Base-by-base conservation (phyloP, 2,113 vertebrate genomes). In the Aptenodytes forsteri region DNA sequence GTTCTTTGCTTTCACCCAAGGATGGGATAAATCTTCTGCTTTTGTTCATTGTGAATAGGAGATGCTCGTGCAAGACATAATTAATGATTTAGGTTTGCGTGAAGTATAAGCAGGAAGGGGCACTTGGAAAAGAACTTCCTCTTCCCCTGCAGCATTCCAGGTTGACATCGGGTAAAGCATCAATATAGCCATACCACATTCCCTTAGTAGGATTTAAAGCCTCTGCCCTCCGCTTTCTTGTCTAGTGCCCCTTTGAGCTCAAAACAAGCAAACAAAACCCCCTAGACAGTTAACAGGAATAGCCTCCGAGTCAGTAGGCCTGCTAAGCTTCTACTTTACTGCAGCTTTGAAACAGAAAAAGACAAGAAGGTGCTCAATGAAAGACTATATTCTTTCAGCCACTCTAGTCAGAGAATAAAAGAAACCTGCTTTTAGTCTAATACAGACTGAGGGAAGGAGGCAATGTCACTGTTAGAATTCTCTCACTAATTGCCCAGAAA, bases 401-500 rank as follows among this genome's bases (percentile, higher is more conserved):
- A 65, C 56, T 75, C 44, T 47, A 58, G 83, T 78, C 73, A 85
- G 62, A 92, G 77, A 83, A 89, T 65, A 94, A 91, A 96, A 62
- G 67, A 85, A 95, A 67, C 50, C 67, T 90, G 44, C 64, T 88
- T 92, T 95, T 93, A 88, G 59, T 88, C 56, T 90, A 75, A 89
- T 87, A 82, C 34, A 90, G 85, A 73, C 83, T 78, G 77, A 94
- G 71, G 67, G 71, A 64, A 82, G 66, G 84, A 93, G 54, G 79
- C 80, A 83, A 72, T 93, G 76, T 82, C 56, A 4, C 72, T 69
- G 69, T 67, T 92, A 94, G 93, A 90, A 95, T 96, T 92, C 89
- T 95, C 46, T 96, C 79, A 54, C 72, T 96, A 97, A 97, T 96
- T 97, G 85, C 90, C 65, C 83, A 83, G 76, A 90, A 95, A 84